A percentile compares a stretch with the other conserved stretches of the same genome.
phyloP scores from a whole-genome alignment of 2,888 invertebrate species.

The Drosophila basisetae region DNA sequence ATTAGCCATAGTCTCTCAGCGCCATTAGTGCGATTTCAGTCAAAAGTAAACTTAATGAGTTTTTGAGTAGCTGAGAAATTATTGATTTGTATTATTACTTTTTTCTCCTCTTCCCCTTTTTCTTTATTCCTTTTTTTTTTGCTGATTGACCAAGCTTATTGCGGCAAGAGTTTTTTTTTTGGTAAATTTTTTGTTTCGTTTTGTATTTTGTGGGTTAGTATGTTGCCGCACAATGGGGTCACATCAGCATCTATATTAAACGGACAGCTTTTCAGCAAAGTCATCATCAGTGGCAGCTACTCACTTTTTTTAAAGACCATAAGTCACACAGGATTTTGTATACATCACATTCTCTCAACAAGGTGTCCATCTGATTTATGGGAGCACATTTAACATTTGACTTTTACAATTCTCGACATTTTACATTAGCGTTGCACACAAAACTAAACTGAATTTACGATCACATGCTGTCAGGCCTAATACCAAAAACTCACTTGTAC shows the following conservation, averaged over 20 bases:
- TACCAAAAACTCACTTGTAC: conserved; percentile 43
- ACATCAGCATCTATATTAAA: conserved; percentile 23
- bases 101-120: background rate
- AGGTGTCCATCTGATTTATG: conserved; percentile 40
- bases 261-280: conserved; percentile 29
- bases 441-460: conserved; percentile 41
- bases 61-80: conserved; percentile 73
- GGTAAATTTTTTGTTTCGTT: background rate
- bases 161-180: conserved; percentile 36
- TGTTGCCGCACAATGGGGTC: conserved; percentile 43
- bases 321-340: conserved; percentile 8
- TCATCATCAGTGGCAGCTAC: conserved; percentile 30
- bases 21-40: conserved; percentile 50
- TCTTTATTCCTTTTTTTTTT: conserved; percentile 3
- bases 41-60: conserved; percentile 62
- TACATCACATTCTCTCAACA: background rate
- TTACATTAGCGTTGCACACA: conserved; percentile 20
- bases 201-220: conserved; percentile 55
- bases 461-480: conserved; percentile 21
- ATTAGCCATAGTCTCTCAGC: conserved; percentile 24
- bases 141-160: conserved; percentile 39
- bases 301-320: conserved; percentile 4
- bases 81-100: conserved; percentile 56
- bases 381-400: conserved; percentile 37
- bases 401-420: conserved; percentile 32